Evolutionary conservation across 2,888 invertebrate species (phyloP), one percentile per base, ranked within the genome.

Genomic region (Monopis laevigella): DNA sequence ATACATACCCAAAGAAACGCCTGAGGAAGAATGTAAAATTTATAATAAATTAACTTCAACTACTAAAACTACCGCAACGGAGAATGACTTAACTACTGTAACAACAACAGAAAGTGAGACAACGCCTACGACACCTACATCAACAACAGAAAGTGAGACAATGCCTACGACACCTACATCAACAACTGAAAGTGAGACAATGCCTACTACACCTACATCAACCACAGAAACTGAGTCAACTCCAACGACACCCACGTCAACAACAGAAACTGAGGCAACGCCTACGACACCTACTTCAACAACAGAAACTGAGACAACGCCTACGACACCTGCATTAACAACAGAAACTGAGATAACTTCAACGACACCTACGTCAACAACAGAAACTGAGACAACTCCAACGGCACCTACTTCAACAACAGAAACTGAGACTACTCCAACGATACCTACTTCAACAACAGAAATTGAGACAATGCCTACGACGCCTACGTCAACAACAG

Each of bases 21-120:
- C 42, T 6, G 47, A 53, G 12, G 55, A 55, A 16, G 49, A 51
- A n/a, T 66, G 69, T 43, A 24, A 45, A 12, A 46, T 65, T 11
- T 70, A 65, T 24, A 49, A 46, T 41, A 51, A 35, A 14, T 12
- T 11, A 11, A 28, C 29, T 8, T 21, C 46, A 13, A 11, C n/a
- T 3, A 41, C 39, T 11, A 44, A 32, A 7, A 34, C 42, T 2
- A 35, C 35, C 7, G 14, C 10, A 11, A 21, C 35, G 2, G 35
- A 35, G 7, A 11, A 14, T n/a, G 8, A 11, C 4, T 10, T 19
- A 10, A 41, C 27, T 2, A 35, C 38, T 11, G 11, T 18, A 13
- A 18, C 13, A 8, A 45, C 46, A 8, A 34, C 41, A 14, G 46
- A 41, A 5, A 32, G 42, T 6, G 43, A 29, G 6, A 34, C 43